A percentile compares a stretch with the other conserved stretches of the same genome.
Evolutionary conservation across 2,888 invertebrate genomes (phyloP).

Genomic region (Oxystoma pomonae): DNA sequence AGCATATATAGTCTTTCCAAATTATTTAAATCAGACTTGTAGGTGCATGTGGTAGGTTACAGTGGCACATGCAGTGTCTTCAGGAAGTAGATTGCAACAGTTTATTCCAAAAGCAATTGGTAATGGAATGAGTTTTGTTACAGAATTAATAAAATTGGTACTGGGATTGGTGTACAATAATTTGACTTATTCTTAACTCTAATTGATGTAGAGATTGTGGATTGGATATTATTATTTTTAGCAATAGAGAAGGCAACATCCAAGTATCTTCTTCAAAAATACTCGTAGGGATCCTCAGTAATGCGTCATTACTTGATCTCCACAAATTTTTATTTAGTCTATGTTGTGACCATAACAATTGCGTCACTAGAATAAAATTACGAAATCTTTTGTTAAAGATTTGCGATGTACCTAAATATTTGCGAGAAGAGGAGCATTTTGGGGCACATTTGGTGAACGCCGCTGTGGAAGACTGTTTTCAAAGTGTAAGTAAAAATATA

Average conservation of each 20-base stretch:
- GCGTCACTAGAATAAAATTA: constrained; percentile 61
- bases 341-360: constrained; percentile 71
- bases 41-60: too few species aligned
- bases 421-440: constrained; percentile 60
- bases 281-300: constrained; percentile 62
- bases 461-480: constrained; percentile 70
- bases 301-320: constrained; percentile 59
- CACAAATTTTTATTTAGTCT: constrained; percentile 66
- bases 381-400: constrained; percentile 60
- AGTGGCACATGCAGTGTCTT: too few species aligned
- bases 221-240: constrained; percentile 39
- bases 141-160: too few species aligned
- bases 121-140: too few species aligned
- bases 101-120: too few species aligned
- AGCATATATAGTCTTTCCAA: too few species aligned
- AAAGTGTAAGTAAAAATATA: constrained; percentile 59
- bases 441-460: constrained; percentile 59
- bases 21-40: too few species aligned
- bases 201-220: too few species aligned
- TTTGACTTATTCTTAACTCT: too few species aligned
- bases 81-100: too few species aligned
- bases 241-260: constrained; percentile 58
- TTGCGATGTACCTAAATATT: constrained; percentile 56
- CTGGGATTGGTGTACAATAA: too few species aligned
- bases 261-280: constrained; percentile 67